These are phyloP conservation scores for Pseudonaja textilis DNA, from an alignment of 2,113 vertebrate genomes.

Conservation along the genomic window DNA sequence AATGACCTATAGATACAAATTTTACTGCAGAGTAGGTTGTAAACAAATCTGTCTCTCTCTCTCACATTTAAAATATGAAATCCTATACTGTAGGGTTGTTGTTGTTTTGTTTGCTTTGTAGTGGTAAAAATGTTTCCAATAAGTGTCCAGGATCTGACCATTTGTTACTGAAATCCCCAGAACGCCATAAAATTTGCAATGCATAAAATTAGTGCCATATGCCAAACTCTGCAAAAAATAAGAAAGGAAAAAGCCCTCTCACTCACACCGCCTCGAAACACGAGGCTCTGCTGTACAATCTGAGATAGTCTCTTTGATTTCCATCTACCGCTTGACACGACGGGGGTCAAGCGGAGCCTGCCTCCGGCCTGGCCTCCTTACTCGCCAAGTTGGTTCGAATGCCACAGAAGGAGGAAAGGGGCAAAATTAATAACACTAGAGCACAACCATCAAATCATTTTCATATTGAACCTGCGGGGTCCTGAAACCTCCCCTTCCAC, in stretches of 20 bases:
- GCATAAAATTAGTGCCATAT: constrained; percentile 77
- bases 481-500: constrained; percentile 85
- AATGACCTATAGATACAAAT: constrained; percentile 78
- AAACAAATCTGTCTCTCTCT: constrained; percentile 69
- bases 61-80: constrained; percentile 70
- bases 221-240: constrained; percentile 65
- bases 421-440: constrained; percentile 54
- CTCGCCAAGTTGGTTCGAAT: constrained; percentile 68
- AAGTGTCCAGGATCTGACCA: constrained; percentile 77
- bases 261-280: constrained; percentile 64
- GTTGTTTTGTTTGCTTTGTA: constrained; percentile 65
- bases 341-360: constrained; percentile 61
- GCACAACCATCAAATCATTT: constrained; percentile 89
- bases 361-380: constrained; percentile 57
- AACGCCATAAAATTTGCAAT: constrained; percentile 82
- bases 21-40: constrained; percentile 76
- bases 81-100: constrained; percentile 77
- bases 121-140: constrained; percentile 80
- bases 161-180: constrained; percentile 82
- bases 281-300: constrained; percentile 64
- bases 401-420: constrained; percentile 50
- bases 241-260: constrained; percentile 63
- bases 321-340: constrained; percentile 66
- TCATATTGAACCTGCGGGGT: constrained; percentile 98
- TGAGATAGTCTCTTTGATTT: constrained; percentile 69